These are phyloP conservation scores for Dryobates pubescens DNA, from an alignment of 2,797 vertebrate genomes.

Conservation along the genomic window DNA sequence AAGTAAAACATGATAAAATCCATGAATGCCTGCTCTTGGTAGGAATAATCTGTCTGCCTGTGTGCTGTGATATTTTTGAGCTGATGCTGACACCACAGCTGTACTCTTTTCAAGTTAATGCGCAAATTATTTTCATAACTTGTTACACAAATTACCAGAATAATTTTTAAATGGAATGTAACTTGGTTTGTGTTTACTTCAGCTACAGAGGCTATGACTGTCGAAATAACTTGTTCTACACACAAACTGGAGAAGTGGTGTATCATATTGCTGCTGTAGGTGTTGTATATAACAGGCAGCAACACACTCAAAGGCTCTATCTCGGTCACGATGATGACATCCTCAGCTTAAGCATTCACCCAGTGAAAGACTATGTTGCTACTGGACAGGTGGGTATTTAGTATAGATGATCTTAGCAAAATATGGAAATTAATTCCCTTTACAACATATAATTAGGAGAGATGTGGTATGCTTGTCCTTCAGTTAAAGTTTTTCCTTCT, in stretches of 20 bases:
- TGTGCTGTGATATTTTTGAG: neutral
- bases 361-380: slow-evolving; percentile 92
- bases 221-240: slow-evolving; percentile 96
- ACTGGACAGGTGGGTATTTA: slow-evolving; percentile 86
- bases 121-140: neutral
- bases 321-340: slow-evolving; percentile 95
- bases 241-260: slow-evolving; percentile 90
- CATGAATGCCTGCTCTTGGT: neutral
- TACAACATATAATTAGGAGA: neutral
- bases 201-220: slow-evolving; percentile 97
- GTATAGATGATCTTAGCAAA: neutral
- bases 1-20: neutral
- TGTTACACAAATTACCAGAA: neutral
- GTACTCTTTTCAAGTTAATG: neutral
- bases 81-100: rapidly evolving
- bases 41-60: neutral
- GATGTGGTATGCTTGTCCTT: neutral
- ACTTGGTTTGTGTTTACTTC: slow-evolving; percentile 40
- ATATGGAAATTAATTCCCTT: neutral
- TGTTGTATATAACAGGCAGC: slow-evolving; percentile 88
- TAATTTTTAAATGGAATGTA: neutral
- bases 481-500: neutral
- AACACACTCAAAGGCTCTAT: slow-evolving; percentile 92
- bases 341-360: slow-evolving; percentile 90
- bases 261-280: slow-evolving; percentile 93